Percentiles rank a stretch among this genome's conserved stretches.
phyloP scores from a whole-genome alignment of 2,113 vertebrate genomes.

The Choloepus hoffmanni region DNA sequence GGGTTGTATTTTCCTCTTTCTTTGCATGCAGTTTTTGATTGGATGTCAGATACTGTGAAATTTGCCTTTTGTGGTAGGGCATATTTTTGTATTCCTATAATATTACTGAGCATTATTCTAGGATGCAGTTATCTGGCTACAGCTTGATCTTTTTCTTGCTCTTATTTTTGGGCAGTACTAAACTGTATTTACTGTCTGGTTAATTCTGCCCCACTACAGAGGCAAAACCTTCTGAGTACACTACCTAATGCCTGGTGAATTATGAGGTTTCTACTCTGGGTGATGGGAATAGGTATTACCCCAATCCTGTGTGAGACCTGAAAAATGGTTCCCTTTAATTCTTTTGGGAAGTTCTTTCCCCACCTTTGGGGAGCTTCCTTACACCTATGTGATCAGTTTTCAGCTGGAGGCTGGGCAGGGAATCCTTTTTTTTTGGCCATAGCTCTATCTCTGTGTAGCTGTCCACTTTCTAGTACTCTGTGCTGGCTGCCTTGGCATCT shows the following conservation, averaged over 20 bases:
- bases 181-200: not conserved
- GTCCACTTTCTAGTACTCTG: not conserved
- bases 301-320: not conserved
- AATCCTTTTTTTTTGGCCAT: too few species aligned
- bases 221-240: not conserved
- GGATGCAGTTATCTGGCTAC: not conserved
- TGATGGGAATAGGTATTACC: not conserved
- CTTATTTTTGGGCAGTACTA: not conserved
- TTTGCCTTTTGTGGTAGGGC: not conserved
- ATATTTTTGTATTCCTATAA: not conserved
- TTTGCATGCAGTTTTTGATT: not conserved
- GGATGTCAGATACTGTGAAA: not conserved
- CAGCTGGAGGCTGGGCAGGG: not conserved
- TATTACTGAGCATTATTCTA: not conserved
- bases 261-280: not conserved
- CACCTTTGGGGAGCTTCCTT: not conserved
- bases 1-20: not conserved
- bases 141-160: not conserved
- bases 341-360: not conserved
- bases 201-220: not conserved
- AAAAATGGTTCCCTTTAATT: not conserved
- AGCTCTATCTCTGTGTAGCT: not conserved
- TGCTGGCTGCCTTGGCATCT: not conserved
- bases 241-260: not conserved
- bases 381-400: not conserved